phyloP scores from a whole-genome alignment of 2,797 vertebrate genomes.

The Typhlichthys eigenmanni region DNA sequence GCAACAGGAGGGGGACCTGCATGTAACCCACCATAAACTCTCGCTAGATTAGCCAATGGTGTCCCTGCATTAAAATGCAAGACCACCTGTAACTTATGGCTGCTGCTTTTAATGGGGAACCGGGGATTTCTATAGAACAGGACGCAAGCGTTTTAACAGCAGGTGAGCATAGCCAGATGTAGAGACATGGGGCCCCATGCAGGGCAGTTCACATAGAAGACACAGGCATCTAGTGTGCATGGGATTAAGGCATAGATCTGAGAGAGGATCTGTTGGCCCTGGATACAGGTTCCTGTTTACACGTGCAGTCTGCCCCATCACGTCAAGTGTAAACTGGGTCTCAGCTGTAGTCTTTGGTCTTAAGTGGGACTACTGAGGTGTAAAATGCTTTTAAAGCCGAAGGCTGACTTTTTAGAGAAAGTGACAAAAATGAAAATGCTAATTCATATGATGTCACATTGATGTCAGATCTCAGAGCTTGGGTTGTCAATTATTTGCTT shows the following conservation, averaged over 20 bases:
- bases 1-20: constrained; percentile 49
- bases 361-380: constrained; percentile 57
- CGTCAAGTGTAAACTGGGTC: constrained; percentile 52
- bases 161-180: constrained; percentile 57
- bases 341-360: constrained; percentile 66
- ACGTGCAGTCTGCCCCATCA: constrained; percentile 11
- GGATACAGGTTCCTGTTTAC: constrained; percentile 54
- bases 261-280: constrained; percentile 36
- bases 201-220: constrained; percentile 41
- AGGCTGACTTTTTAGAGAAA: constrained; percentile 48
- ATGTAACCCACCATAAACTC: constrained; percentile 29
- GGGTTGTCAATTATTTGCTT: constrained; percentile 71
- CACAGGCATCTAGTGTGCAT: constrained; percentile 37
- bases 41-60: constrained; percentile 45
- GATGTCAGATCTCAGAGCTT: constrained; percentile 60
- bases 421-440: constrained; percentile 32
- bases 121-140: constrained; percentile 36
- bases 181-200: constrained; percentile 34
- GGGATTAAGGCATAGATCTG: constrained; percentile 33
- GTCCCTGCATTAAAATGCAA: constrained; percentile 44
- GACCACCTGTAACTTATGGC: constrained; percentile 60
- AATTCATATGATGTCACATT: constrained; percentile 62
- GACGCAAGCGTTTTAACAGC: constrained; percentile 59
- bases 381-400: constrained; percentile 63
- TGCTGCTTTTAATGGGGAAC: constrained; percentile 29